Base-by-base conservation (phyloP, 2,113 vertebrate species). In the Aix galericulata region DNA sequence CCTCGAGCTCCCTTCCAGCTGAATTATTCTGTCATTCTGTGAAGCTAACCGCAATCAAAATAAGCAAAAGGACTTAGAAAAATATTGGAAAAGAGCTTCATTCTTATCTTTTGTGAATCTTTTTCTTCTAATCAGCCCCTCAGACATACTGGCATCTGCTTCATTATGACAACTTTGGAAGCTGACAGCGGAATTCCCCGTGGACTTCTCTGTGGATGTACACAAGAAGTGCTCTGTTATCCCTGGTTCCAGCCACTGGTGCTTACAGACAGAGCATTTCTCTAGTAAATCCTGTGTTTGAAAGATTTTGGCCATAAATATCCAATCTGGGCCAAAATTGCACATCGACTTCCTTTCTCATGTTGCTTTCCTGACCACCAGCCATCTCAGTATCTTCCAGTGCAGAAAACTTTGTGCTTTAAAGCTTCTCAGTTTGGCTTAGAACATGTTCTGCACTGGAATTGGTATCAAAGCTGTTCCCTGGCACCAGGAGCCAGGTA, bases 11-110 rank as follows among this genome's bases (percentile, higher is more conserved):
- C 29, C 63, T 46, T 60, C 59, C 90, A 93, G 72, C 40, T 67
- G 64, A 90, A 69, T 89, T 89, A 82, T 89, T 89, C 85, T 50
- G 34, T 48, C 20, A 42, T 58, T 36, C 93, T 90, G 27, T 90
- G 76, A 96, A 94, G 53, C 55, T 81, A 96, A 93, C 72, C 55
- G 0, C 77, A 93, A 95, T 34, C 82, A 96, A 97, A 96, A 96
- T 40, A 96, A 91, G 71, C 83, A 73, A 83, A 91, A 94, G 44
- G 66, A 23, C 62, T 91, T 93, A 59, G 64, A 81, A 95, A 97
- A 93, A 85, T 82, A 94, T 68, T 86, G 92, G 79, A 56, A 89
- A 90, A 75, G 71, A 93, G 59, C 23, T 84, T 60, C 40, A 16
- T 74, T 86, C 83, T 94, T 95, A 88, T 85, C 90, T 76, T 91